Conservation (phyloP, 30 jellyfish, hydroid and myxozoan species). For the Cassiopea xamachana region DNA sequence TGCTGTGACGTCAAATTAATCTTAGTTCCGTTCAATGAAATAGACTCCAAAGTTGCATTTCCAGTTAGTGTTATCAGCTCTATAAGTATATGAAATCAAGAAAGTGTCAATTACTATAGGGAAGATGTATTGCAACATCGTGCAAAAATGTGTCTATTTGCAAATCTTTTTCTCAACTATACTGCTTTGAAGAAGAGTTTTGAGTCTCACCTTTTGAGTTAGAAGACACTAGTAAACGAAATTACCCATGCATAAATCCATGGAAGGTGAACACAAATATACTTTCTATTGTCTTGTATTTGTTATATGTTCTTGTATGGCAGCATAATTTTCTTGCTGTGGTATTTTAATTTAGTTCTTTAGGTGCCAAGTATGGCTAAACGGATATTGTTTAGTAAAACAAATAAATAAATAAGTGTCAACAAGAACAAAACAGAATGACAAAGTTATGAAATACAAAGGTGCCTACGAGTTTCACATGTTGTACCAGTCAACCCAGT, state of each 20-base stretch:
- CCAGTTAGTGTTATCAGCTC: conserved; percentile 8
- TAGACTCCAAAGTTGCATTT: conserved; percentile 1
- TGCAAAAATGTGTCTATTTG: not conserved
- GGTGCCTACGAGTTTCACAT: conserved; percentile 17
- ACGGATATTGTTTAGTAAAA: no score
- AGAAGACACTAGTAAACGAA: no score
- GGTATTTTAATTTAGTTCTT: no score
- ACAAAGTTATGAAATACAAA: not conserved
- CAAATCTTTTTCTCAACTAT: not conserved
- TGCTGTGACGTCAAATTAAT: conserved; percentile 4
- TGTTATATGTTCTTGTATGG: no score
- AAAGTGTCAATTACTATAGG: not conserved
- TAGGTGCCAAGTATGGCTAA: no score
- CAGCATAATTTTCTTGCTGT: no score
- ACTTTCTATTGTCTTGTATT: no score
- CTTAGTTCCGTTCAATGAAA: not conserved
- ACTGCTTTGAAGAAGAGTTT: no score
- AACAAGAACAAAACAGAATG: not conserved
- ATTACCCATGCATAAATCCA: no score
- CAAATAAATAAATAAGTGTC: not conserved
- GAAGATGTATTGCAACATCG: not conserved
- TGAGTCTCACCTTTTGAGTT: no score
- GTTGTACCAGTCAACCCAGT: conserved; percentile 49
- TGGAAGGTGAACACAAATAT: no score
- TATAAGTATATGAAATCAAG: not conserved